Percentiles rank a stretch among this genome's conserved stretches.
These are phyloP conservation scores for Amazonetta brasiliensis DNA, from an alignment of 2,797 vertebrate genomes.

Conservation along the genomic window DNA sequence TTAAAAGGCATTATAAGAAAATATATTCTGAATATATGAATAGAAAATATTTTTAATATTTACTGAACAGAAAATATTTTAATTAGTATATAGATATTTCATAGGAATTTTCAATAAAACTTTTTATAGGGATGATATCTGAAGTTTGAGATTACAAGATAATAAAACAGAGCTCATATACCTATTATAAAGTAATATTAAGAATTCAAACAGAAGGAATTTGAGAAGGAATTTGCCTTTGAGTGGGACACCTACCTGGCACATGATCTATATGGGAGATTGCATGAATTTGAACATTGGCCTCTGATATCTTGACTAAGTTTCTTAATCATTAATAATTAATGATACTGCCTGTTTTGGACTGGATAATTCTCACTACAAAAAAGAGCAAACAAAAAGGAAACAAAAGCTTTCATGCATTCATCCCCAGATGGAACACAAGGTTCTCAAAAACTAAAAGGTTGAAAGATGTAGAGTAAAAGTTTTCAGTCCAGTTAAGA, in stretches of 20 bases:
- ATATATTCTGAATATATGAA: not conserved
- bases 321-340: constrained; percentile 1
- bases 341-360: not conserved
- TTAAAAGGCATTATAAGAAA: not conserved
- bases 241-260: not conserved
- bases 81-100: not conserved
- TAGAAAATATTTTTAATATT: not conserved
- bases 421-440: not conserved
- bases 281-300: constrained; percentile 5
- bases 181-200: not conserved
- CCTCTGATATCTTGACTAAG: not conserved
- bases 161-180: fast-evolving
- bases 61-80: not conserved
- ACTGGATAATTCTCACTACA: not conserved
- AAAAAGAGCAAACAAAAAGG: not conserved
- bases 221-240: not conserved
- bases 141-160: not conserved
- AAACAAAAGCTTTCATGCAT: not conserved
- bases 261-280: not conserved
- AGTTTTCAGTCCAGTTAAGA: not conserved
- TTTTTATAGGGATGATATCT: not conserved
- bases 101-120: not conserved
- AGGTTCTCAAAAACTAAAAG: not conserved
- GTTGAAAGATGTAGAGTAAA: not conserved
- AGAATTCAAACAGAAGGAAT: not conserved